phyloP scores from a whole-genome alignment of 2,888 invertebrate species.

The Eremobia ochroleuca region DNA sequence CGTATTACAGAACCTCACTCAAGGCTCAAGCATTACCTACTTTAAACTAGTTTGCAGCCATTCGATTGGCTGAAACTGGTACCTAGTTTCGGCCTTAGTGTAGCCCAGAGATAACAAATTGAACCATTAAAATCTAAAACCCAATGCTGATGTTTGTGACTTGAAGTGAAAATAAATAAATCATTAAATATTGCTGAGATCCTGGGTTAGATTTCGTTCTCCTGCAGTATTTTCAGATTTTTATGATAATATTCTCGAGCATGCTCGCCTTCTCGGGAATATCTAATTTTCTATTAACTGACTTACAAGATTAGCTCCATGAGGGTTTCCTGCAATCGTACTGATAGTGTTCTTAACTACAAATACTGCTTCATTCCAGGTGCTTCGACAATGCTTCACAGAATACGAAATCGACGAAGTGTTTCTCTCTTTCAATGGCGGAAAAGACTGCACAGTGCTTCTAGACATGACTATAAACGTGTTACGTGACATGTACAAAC shows the following conservation, averaged over 20 bases:
- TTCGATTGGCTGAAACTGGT: background rate
- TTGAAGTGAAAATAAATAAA: background rate
- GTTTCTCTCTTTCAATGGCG: slow-evolving; percentile 99
- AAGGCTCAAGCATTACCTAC: background rate
- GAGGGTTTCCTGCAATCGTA: background rate
- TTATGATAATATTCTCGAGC: background rate
- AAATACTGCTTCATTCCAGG: slow-evolving; percentile 83
- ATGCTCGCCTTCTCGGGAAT: slow-evolving; percentile 14
- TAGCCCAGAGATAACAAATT: background rate
- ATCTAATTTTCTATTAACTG: background rate
- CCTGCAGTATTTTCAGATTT: background rate
- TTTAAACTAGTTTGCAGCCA: background rate
- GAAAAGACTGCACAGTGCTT: slow-evolving; percentile 99
- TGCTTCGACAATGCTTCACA: slow-evolving; percentile 91
- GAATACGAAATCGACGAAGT: slow-evolving; percentile 94
- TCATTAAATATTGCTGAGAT: background rate
- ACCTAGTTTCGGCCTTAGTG: background rate
- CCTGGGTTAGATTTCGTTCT: background rate
- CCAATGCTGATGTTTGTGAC: background rate
- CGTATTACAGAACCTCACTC: too few relatives aligned
- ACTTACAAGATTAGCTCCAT: slow-evolving; percentile 12
- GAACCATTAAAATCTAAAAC: background rate
- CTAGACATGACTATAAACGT: slow-evolving; percentile 89
- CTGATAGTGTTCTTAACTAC: background rate
- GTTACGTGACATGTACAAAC: slow-evolving; percentile 76